A percentile compares a stretch with the other conserved stretches of the same genome.
These are phyloP conservation scores for Oithona nana DNA, from an alignment of 2,888 invertebrate genomes.

Conservation along the genomic window DNA sequence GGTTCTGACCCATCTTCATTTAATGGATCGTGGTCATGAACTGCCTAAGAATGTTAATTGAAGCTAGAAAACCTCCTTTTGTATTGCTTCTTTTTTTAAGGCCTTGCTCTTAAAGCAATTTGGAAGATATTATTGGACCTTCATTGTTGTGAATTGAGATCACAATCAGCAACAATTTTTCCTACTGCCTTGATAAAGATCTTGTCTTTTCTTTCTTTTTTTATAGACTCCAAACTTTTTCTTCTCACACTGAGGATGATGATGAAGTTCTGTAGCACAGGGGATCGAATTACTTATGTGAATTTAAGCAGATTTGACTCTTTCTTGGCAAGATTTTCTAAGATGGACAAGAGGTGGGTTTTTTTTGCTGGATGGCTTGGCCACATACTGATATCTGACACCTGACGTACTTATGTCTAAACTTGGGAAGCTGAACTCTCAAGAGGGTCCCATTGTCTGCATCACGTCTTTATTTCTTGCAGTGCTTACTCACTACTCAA, in stretches of 20 bases:
- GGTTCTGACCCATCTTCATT: too few species aligned
- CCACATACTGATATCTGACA: not conserved
- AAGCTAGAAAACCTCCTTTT: not conserved
- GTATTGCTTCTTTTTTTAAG: too few species aligned
- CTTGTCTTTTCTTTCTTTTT: too few species aligned
- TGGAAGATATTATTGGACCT: not conserved
- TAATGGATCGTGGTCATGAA: too few species aligned
- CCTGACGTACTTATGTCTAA: not conserved
- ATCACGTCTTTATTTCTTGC: not conserved
- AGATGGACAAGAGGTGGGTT: too few species aligned
- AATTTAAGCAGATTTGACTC: not conserved
- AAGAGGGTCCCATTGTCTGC: not conserved
- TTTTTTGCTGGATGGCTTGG: not conserved
- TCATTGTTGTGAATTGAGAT: not conserved
- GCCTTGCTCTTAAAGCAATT: too few species aligned
- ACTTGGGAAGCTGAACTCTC: not conserved
- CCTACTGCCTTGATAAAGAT: not conserved
- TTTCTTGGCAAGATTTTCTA: not conserved
- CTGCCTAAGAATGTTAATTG: not conserved
- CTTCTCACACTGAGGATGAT: too few species aligned
- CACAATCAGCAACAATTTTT: not conserved
- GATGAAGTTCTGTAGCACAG: too few species aligned
- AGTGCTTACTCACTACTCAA: too few species aligned
- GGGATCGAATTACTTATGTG: too few species aligned
- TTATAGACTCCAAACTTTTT: too few species aligned